Base-by-base conservation (phyloP, 2,797 vertebrate species). In the Catharus ustulatus region DNA sequence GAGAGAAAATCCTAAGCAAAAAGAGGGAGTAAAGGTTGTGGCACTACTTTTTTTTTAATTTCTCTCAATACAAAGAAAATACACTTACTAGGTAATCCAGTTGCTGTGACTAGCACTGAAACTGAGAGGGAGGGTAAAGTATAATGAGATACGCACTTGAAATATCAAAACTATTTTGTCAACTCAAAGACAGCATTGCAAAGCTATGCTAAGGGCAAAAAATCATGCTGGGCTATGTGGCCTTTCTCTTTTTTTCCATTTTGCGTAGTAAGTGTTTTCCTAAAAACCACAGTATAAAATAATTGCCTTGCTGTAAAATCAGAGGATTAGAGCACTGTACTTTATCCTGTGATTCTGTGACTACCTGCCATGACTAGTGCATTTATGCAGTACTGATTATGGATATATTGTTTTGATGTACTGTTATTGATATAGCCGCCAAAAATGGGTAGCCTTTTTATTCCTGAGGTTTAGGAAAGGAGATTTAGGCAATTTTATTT, bases 201-300 rank as follows among this genome's bases (percentile, higher is more conserved):
- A 85, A 96, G 57, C 23, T 96, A 92, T 89, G 91, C 57, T 61
- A 36, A 95, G 89, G 58, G 68, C 64, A 77, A 80, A 91, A 83
- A 74, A 78, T 71, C 69, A 46, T 22, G 26, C 63, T 87, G 75
- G 61, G 26, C 48, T 79, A 63, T 59, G 51, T 27, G 59, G 20
- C 20, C 32, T 36, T 62, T 29, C 32, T 34, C 52, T 59, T 48
- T 62, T 66, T 57, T 4, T 5, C 26, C 24, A 10, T 83, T 89
- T 63, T 15, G 52, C 1, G 4, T 75, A 71, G 11, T 51, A 77
- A 93, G 21, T 23, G 6, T 59, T 80, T 66, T 72, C 29, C 76
- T 86, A 54, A 64, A 89, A 87, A 91, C n/a, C 21, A 32, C 5
- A 11, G 17, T 15, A 82, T 38, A 32, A 85, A 80, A 79, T 79